Conservation (phyloP, 2,888 invertebrate species). For the Ellobium chinense region DNA sequence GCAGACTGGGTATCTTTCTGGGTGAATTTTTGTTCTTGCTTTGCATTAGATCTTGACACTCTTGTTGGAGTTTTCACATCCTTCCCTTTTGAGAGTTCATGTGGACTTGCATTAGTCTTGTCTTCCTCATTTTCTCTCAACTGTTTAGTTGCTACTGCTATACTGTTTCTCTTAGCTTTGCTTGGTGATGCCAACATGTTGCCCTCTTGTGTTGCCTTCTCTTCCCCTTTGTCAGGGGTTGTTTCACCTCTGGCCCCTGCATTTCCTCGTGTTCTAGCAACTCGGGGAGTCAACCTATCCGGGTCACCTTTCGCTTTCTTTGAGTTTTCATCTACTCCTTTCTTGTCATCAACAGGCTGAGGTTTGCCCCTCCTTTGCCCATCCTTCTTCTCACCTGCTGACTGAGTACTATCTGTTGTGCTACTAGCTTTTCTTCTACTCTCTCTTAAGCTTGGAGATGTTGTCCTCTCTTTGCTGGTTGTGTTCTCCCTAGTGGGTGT, state of each 20-base stretch:
- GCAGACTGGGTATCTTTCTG: too few species aligned
- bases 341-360: background rate
- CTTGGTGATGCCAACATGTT: background rate
- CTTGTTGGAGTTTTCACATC: too few species aligned
- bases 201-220: background rate
- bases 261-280: background rate
- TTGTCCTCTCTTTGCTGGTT: background rate
- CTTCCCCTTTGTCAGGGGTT: background rate
- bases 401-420: background rate
- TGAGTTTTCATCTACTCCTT: background rate
- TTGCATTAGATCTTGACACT: too few species aligned
- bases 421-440: background rate
- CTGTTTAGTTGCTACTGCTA: background rate
- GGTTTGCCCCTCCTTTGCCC: background rate
- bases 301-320: background rate
- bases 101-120: too few species aligned
- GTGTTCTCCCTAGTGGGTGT: background rate
- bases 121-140: background rate
- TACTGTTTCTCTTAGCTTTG: too few species aligned
- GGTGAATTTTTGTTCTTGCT: too few species aligned
- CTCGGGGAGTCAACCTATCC: background rate
- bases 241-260: background rate
- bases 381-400: background rate
- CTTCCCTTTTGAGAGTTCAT: too few species aligned
- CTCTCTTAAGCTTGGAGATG: background rate